Base-by-base conservation (phyloP, 2,113 vertebrate species). In the Oxyruncus cristatus region DNA sequence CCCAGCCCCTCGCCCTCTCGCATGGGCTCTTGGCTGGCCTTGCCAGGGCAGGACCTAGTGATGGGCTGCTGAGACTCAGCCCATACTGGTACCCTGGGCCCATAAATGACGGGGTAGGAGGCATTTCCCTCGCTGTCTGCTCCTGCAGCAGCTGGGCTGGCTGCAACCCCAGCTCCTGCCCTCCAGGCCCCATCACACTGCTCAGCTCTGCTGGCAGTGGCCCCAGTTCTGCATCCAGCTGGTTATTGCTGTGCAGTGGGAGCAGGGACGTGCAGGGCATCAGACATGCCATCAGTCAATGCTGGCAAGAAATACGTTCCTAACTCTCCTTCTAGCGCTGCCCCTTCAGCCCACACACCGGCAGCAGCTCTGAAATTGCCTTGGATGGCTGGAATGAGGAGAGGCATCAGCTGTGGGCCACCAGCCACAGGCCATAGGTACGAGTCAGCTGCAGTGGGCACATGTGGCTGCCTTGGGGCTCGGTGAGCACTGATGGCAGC, bases 61-160 rank as follows among this genome's bases (percentile, higher is more conserved):
- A 16, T 11, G 39, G 56, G 49, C 63, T 41, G 55, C 19, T 11
- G 37, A 27, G 49, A 62, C 42, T 27, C 90, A 83, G 59, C 32
- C 44, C 20, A 15, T 15, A 23, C 18, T 0, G 0, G 42, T 7
- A 32, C 24, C 58, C 86, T 18, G 24, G 30, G 50, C 26, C 76
- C 22, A 12, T 0, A 23, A 21, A 47, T 53, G 50, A 30, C 3
- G 0, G 14, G 0, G 23, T 28, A 66, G 32, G 55, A 68, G 74
- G 33, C 30, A 8, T 65, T 63, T 55, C 27, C 35, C 52, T 50
- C 5, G 4, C 72, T 74, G 17, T 21, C 46, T 44, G 35, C 41
- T 56, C 47, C 71, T 35, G 35, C 50, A 3, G 2, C 3, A 9
- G 53, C 65, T 32, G 63, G 55, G n/a, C 42, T 10, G 3, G 68